A percentile compares a stretch with the other conserved stretches of the same genome.
Evolutionary conservation across 2,888 invertebrate genomes (phyloP).

Genomic region (Ptilodon capucinus): DNA sequence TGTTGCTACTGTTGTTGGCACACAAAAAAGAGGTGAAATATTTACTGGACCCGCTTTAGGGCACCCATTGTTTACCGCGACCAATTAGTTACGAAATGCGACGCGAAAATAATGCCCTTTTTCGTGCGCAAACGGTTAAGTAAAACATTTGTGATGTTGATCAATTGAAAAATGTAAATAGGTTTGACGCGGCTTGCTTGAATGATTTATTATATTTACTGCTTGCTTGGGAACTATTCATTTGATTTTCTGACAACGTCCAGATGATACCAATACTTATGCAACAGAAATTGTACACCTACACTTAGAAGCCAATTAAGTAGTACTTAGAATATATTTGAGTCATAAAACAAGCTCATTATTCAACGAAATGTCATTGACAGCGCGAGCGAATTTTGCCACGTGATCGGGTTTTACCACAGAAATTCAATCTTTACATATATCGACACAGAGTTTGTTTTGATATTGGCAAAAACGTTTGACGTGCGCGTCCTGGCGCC

Average conservation of each 20-base stretch:
- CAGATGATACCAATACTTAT: no score
- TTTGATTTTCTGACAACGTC: background rate
- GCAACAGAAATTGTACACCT: no score
- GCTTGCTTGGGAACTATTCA: background rate
- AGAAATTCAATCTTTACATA: no score
- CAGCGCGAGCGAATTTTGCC: no score
- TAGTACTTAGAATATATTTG: no score
- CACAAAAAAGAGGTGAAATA: slow-evolving; percentile 37
- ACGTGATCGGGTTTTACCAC: no score
- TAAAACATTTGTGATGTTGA: slow-evolving; percentile 7
- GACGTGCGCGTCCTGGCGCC: no score
- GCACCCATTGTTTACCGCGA: slow-evolving; percentile 33
- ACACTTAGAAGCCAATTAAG: no score
- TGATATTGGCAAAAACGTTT: no score
- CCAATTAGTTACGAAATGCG: slow-evolving; percentile 41
- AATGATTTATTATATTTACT: background rate
- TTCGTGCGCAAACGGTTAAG: slow-evolving; percentile 8
- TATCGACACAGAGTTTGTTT: no score
- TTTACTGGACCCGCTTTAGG: slow-evolving; percentile 22
- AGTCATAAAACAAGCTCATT: no score
- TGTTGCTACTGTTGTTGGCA: slow-evolving; percentile 16
- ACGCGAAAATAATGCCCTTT: slow-evolving; percentile 23
- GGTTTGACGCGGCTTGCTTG: background rate
- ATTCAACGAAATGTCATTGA: no score
- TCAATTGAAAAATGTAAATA: slow-evolving; percentile 5